phyloP scores from a whole-genome alignment of 2,888 invertebrate species.

The Druceiella hillmani region DNA sequence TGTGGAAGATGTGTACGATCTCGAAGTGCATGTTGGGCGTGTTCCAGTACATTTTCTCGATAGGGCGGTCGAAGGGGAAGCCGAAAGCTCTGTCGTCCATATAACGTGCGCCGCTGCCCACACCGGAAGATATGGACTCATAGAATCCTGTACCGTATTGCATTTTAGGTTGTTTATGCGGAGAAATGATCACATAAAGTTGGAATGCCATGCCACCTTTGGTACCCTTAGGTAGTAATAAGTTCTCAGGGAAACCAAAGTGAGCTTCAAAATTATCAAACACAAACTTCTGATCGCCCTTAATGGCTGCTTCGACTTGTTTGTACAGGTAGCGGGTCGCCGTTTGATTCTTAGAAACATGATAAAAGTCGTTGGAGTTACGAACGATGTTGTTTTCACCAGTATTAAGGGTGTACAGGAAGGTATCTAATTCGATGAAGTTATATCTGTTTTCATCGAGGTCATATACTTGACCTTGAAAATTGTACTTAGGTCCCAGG shows the following conservation, averaged over 20 bases:
- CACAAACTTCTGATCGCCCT: slow-evolving; percentile 39
- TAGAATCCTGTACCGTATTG: slow-evolving; percentile 43
- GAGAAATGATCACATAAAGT: slow-evolving; percentile 58
- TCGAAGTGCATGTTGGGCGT: slow-evolving; percentile 64
- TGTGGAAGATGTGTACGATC: slow-evolving; percentile 61
- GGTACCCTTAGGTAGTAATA: slow-evolving; percentile 66
- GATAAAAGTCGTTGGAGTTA: slow-evolving; percentile 60
- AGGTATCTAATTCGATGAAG: slow-evolving; percentile 61
- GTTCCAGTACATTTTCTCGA: slow-evolving; percentile 54
- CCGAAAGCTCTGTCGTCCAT: slow-evolving; percentile 49
- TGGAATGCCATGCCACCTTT: slow-evolving; percentile 60
- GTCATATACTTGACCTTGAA: slow-evolving; percentile 49
- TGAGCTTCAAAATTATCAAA: slow-evolving; percentile 40
- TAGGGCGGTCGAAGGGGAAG: slow-evolving; percentile 68
- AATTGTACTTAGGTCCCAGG: slow-evolving; percentile 64
- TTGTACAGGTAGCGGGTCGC: slow-evolving; percentile 59
- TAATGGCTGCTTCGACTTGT: slow-evolving; percentile 52
- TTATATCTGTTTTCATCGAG: slow-evolving; percentile 54
- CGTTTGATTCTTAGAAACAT: slow-evolving; percentile 60
- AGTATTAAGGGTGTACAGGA: slow-evolving; percentile 53
- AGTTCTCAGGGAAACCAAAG: slow-evolving; percentile 65
- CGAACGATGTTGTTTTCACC: slow-evolving; percentile 63
- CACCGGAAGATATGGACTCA: slow-evolving; percentile 33
- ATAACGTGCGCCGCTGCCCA: slow-evolving; percentile 36
- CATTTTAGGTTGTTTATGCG: slow-evolving; percentile 38